phyloP scores from a whole-genome alignment of 2,888 invertebrate genomes.

The Entomobrya proxima region DNA sequence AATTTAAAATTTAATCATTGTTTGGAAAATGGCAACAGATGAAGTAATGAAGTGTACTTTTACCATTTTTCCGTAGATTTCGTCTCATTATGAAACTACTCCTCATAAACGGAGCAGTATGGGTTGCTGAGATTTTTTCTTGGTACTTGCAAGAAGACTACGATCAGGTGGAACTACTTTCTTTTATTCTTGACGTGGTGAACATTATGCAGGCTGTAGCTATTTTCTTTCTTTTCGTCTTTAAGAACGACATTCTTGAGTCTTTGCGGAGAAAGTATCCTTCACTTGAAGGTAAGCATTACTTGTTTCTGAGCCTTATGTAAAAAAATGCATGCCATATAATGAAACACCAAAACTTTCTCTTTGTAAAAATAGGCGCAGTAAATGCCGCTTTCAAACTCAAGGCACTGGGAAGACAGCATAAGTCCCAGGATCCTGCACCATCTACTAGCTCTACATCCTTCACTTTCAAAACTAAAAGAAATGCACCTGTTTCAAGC shows the following conservation, averaged over 20 bases:
- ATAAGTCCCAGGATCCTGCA: not conserved
- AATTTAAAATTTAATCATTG: not conserved
- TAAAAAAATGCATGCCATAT: not conserved
- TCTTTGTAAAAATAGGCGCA: not conserved
- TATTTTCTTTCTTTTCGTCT: slow-evolving; percentile 70
- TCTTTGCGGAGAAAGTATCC: slow-evolving; percentile 62
- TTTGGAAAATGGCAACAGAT: not conserved
- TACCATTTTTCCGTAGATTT: slow-evolving; percentile 38
- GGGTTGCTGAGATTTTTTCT: slow-evolving; percentile 68
- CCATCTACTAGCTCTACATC: not conserved
- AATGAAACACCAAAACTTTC: not conserved
- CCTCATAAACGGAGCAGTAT: slow-evolving; percentile 66
- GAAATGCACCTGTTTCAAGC: too few relatives aligned
- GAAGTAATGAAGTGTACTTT: too few relatives aligned
- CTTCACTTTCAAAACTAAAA: not conserved
- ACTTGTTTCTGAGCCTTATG: too few relatives aligned
- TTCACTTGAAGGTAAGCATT: slow-evolving; percentile 55
- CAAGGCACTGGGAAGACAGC: not conserved
- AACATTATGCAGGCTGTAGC: slow-evolving; percentile 68
- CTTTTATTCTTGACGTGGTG: slow-evolving; percentile 62
- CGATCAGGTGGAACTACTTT: slow-evolving; percentile 47
- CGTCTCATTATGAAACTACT: slow-evolving; percentile 66
- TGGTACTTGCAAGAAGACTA: slow-evolving; percentile 42
- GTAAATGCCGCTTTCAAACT: slow-evolving; percentile 21
- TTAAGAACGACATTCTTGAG: slow-evolving; percentile 66